Evolutionary conservation across 37 sponge, comb jelly and placozoan genomes (phyloP).

Genomic region (Cliona cf. orientalis): DNA sequence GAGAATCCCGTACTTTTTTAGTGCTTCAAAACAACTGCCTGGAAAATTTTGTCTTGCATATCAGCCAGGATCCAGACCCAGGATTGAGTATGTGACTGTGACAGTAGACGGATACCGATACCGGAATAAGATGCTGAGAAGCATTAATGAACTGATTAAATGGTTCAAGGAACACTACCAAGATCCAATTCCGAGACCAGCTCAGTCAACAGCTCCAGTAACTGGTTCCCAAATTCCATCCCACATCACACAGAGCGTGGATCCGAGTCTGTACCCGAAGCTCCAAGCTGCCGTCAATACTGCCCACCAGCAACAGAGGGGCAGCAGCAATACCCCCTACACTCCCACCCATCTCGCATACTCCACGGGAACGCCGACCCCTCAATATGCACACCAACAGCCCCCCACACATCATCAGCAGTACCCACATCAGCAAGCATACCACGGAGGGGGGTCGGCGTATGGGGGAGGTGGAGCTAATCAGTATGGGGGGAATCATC

Average conservation of each 20-base stretch:
- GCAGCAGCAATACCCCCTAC: conserved; percentile 7
- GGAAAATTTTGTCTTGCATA: conserved; percentile 91
- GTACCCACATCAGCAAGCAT: conserved; percentile 1
- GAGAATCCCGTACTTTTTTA: conserved; percentile 95
- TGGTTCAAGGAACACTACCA: conserved; percentile 94
- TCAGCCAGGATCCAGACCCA: conserved; percentile 80
- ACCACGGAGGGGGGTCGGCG: neutral
- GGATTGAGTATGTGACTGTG: conserved; percentile 78
- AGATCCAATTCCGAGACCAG: conserved; percentile 62
- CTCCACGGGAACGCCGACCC: conserved; percentile 20
- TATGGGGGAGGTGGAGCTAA: conserved; percentile 16
- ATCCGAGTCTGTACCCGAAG: conserved; percentile 13
- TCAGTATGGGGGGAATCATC: neutral
- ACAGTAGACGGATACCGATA: conserved; percentile 87
- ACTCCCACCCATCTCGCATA: conserved; percentile 22
- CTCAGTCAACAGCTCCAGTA: no score
- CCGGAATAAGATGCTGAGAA: conserved; percentile 60
- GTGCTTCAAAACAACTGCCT: conserved; percentile 79
- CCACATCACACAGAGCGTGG: conserved; percentile 10
- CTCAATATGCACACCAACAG: conserved; percentile 25
- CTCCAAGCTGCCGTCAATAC: conserved; percentile 32
- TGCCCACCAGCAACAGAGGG: conserved; percentile 6
- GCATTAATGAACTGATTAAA: conserved; percentile 64
- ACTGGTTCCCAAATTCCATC: conserved; percentile 26
- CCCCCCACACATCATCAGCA: conserved; percentile 17